phyloP scores from a whole-genome alignment of 2,888 invertebrate species.

The Terebella lapidaria region DNA sequence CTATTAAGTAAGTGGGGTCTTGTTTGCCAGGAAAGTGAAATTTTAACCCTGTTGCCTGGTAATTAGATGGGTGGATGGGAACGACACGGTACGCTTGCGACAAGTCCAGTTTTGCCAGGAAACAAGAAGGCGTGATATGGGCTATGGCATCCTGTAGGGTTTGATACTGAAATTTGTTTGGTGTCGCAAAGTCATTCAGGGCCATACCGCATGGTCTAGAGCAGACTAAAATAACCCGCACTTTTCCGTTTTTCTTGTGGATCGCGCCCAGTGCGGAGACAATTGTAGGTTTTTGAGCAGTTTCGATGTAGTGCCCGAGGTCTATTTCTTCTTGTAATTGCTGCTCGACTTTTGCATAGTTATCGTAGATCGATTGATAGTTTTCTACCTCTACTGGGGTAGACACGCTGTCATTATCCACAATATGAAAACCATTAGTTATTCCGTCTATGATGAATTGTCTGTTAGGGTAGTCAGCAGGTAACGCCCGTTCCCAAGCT shows the following conservation, averaged over 20 bases:
- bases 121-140: not conserved
- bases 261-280: not conserved
- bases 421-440: not conserved
- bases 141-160: not conserved
- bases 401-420: not conserved
- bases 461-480: not conserved
- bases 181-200: not conserved
- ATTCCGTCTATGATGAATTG: not conserved
- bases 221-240: not conserved
- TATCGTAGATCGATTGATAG: not conserved
- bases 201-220: not conserved
- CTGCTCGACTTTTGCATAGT: not conserved
- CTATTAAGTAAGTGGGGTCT: not conserved
- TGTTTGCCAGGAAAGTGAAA: not conserved
- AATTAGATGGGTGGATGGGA: not conserved
- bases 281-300: not conserved
- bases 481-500: too few relatives aligned
- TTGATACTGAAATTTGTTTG: not conserved
- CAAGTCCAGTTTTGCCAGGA: conserved; percentile 1
- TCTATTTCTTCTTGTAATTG: not conserved
- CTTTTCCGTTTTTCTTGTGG: not conserved
- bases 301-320: not conserved
- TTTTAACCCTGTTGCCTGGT: not conserved
- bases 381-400: not conserved
- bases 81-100: not conserved